Percentiles rank a stretch among this genome's conserved stretches.
These are phyloP conservation scores for Oxyura jamaicensis DNA, from an alignment of 2,113 vertebrate species.

Conservation along the genomic window DNA sequence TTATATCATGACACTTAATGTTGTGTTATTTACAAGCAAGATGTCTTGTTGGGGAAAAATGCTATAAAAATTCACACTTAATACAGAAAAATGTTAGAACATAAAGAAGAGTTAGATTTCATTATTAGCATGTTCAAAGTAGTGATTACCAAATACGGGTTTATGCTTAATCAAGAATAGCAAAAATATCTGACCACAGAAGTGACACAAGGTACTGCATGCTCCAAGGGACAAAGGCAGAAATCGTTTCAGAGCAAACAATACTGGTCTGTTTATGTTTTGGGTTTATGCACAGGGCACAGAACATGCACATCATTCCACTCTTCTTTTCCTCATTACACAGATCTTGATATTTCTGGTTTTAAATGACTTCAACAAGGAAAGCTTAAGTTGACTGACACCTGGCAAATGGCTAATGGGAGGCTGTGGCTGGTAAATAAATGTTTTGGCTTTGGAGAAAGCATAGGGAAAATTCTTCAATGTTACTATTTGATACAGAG, in stretches of 20 bases:
- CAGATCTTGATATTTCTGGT: rapidly evolving
- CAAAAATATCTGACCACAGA: background rate
- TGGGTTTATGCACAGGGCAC: background rate
- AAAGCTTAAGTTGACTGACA: rapidly evolving
- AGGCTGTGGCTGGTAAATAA: background rate
- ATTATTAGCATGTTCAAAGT: conserved; percentile 58
- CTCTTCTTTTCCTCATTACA: background rate
- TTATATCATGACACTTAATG: conserved; percentile 69
- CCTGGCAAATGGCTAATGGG: background rate
- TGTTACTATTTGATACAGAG: rapidly evolving
- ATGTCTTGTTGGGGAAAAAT: conserved; percentile 46
- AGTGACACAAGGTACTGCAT: background rate
- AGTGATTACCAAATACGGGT: background rate
- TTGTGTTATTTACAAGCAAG: conserved; percentile 68
- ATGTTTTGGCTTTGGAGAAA: background rate
- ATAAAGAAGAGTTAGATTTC: conserved; percentile 63
- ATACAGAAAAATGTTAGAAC: conserved; percentile 55
- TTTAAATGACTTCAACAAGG: background rate
- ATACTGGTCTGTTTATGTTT: background rate
- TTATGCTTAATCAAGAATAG: background rate
- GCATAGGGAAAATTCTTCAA: rapidly evolving
- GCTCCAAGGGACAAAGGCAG: background rate
- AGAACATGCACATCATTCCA: rapidly evolving
- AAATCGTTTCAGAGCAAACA: background rate
- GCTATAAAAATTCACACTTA: conserved; percentile 63